A percentile compares a stretch with the other conserved stretches of the same genome.
These are phyloP conservation scores for Drosophila bocki DNA, from an alignment of 1,140 invertebrate genomes.

Conservation along the genomic window DNA sequence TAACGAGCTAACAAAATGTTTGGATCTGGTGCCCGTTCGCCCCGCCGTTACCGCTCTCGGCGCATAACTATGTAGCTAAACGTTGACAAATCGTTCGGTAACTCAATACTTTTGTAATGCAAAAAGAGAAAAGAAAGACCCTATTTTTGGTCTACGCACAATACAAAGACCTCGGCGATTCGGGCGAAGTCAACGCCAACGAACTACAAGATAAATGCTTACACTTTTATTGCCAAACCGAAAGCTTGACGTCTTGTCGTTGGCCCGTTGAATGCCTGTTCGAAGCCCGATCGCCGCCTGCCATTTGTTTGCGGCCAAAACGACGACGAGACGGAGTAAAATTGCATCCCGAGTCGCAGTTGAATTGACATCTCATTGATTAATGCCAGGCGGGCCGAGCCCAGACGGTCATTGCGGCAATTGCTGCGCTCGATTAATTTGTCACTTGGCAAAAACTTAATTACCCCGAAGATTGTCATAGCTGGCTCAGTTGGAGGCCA, in stretches of 20 bases:
- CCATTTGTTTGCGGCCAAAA: constrained; percentile 51
- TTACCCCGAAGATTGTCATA: constrained; percentile 76
- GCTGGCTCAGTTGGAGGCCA: constrained; percentile 70
- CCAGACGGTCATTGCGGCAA: constrained; percentile 46
- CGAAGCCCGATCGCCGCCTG: constrained; percentile 22
- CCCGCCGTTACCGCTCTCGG: not conserved
- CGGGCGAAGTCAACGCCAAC: constrained; percentile 52
- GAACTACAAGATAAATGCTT: constrained; percentile 77
- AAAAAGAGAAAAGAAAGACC: constrained; percentile 62
- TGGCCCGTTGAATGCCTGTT: constrained; percentile 33
- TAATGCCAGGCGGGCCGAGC: constrained; percentile 57
- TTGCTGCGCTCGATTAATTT: constrained; percentile 64
- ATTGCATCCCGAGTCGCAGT: constrained; percentile 56
- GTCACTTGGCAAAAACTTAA: constrained; percentile 70
- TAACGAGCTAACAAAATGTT: constrained; percentile 72
- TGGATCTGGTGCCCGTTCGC: constrained; percentile 26
- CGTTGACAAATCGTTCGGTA: constrained; percentile 80
- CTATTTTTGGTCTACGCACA: constrained; percentile 73
- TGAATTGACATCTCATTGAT: constrained; percentile 66
- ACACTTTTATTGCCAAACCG: constrained; percentile 77
- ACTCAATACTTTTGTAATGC: constrained; percentile 81
- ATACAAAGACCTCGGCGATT: constrained; percentile 39
- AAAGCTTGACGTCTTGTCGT: constrained; percentile 69
- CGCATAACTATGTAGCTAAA: constrained; percentile 56
- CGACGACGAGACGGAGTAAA: constrained; percentile 23